phyloP scores from a whole-genome alignment of 1,140 invertebrate genomes.

The Cydia amplana region DNA sequence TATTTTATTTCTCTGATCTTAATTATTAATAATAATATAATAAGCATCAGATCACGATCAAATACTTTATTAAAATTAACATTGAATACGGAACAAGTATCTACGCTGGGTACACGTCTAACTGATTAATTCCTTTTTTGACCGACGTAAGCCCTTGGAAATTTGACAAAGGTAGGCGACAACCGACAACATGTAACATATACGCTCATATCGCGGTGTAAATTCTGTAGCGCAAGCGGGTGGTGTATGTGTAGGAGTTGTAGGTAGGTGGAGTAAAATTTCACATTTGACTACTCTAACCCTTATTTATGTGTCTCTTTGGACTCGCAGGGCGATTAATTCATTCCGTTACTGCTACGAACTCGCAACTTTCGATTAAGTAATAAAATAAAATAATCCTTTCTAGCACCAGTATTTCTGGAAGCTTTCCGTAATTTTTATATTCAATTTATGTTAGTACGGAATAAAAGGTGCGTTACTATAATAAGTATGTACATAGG shows the following conservation, averaged over 20 bases:
- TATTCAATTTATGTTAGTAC: too few relatives aligned
- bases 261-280: conserved; percentile 7
- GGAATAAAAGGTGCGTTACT: too few relatives aligned
- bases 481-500: too few relatives aligned
- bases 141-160: not conserved
- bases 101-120: not conserved
- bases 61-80: too few relatives aligned
- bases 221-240: not conserved
- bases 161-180: conserved; percentile 3
- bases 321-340: conserved; percentile 6
- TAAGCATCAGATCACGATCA: too few relatives aligned
- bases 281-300: not conserved
- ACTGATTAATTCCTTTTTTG: conserved; percentile 1
- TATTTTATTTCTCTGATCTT: not conserved
- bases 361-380: not conserved
- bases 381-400: not conserved
- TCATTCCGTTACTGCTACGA: conserved; percentile 4
- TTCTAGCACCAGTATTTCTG: not conserved
- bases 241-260: not conserved
- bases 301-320: conserved; percentile 12
- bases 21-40: too few relatives aligned
- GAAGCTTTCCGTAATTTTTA: too few relatives aligned
- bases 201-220: conserved; percentile 3
- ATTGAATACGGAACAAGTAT: not conserved
- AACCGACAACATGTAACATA: too few relatives aligned